Evolutionary conservation across 37 sponge, comb jelly and placozoan species (phyloP), one percentile per base, ranked within the genome.

Genomic region (Agelas oroides): DNA sequence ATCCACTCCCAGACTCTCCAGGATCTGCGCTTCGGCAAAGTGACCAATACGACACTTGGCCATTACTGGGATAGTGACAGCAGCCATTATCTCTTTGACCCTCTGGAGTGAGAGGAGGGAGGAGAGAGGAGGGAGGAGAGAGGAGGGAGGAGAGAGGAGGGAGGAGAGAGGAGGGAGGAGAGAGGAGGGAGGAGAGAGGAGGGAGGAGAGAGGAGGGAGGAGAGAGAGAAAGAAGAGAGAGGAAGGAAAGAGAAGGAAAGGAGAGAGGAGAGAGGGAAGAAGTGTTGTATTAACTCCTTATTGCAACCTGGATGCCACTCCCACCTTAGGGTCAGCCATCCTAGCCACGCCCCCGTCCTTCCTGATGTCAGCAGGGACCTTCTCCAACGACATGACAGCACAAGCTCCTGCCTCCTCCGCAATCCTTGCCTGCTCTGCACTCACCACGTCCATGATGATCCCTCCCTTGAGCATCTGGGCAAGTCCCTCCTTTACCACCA

Each of bases 11-110:
- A 93, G 54, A 69, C 71, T 70, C 38, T 93, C 82, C 1, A 93
- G 83, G 60, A 93, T 93, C 75, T 93, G 94, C n/a, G 94, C 94
- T 83, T 93, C 94, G 21, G 81, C 94, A 89, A 93, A 93, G 71
- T 93, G 94, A 5, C 94, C 94, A 35, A 93, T 93, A 0, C 94
- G 62, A 13, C 91, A 89, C 69, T 93, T 93, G n/a, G 94, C 94
- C 94, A 93, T 93, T 13, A 93, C 94, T n/a, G 94, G 94, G 32
- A 93, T 93, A 21, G 94, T 89, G 28, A 93, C 94, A 21, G 90
- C 83, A 24, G 52, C 56, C 83, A 86, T 82, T 16, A 93, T 93
- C 56, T 81, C 87, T 73, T 86, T 93, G 18, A 93, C 77, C 38
- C 59, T 92, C 88, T 88, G 71, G 18, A 54, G 12, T 28, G 53